These are phyloP conservation scores for Hetaerina americana DNA, from an alignment of 1,140 invertebrate species.

Conservation along the genomic window DNA sequence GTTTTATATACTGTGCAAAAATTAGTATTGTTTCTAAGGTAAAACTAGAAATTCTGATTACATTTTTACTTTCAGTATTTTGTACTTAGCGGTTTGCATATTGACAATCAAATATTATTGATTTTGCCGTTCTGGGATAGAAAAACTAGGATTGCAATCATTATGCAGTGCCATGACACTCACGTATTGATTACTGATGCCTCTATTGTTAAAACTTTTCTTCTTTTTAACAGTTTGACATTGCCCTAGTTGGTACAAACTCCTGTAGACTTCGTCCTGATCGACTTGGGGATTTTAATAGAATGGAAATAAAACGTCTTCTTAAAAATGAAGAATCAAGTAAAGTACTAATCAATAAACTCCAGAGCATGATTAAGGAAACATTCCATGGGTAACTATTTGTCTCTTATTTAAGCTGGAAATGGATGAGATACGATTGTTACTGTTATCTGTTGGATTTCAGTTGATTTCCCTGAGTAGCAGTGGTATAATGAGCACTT, in stretches of 20 bases:
- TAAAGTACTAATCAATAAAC: neutral
- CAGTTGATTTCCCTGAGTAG: too few species aligned
- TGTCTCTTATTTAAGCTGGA: neutral
- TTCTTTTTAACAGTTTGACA: neutral
- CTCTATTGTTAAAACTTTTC: neutral
- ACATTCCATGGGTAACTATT: neutral
- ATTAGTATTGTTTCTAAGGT: too few species aligned
- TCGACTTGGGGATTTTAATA: neutral
- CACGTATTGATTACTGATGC: neutral
- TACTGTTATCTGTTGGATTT: too few species aligned
- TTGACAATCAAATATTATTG: neutral
- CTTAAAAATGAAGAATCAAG: neutral
- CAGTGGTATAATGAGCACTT: neutral
- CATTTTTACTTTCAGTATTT: neutral
- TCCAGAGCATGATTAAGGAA: neutral
- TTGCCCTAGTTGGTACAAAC: neutral
- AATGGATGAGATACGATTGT: neutral
- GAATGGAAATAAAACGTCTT: neutral
- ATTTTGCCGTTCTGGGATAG: neutral
- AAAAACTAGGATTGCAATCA: neutral
- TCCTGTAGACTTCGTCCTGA: neutral
- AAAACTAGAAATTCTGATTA: too few species aligned
- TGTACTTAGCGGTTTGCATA: neutral
- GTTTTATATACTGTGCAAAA: too few species aligned
- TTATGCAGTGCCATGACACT: neutral